Conservation (phyloP, 2,797 vertebrate genomes). For the Pseudopleuronectes americanus region DNA sequence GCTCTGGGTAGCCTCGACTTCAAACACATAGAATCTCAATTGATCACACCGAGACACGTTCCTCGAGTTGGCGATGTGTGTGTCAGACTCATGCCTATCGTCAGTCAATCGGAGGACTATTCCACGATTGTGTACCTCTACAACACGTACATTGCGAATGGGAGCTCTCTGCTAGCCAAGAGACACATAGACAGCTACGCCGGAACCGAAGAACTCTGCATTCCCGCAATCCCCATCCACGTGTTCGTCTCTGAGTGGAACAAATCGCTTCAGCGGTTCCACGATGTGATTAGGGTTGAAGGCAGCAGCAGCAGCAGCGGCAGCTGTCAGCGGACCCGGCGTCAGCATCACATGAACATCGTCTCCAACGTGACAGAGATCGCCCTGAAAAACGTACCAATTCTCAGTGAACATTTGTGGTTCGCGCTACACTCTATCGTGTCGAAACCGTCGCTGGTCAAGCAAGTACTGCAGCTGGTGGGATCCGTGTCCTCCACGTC, state of each 20-base stretch:
- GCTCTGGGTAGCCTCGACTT: no score
- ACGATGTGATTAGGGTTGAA: not conserved
- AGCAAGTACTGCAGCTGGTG: constrained; percentile 8
- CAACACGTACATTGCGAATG: not conserved
- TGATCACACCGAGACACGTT: no score
- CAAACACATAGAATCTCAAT: no score
- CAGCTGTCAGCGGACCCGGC: not conserved
- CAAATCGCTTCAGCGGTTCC: not conserved
- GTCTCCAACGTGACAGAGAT: not conserved
- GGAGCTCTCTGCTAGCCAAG: constrained; percentile 4
- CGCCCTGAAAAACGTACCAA: not conserved
- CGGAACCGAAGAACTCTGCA: not conserved
- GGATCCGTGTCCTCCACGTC: not conserved
- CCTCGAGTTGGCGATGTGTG: no score
- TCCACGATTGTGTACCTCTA: constrained; percentile 6
- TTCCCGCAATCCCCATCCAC: constrained; percentile 2
- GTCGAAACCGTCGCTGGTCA: not conserved
- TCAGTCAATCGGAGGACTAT: no score
- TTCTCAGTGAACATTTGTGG: constrained; percentile 5
- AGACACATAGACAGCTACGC: not conserved
- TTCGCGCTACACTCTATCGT: constrained; percentile 3
- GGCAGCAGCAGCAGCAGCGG: no score
- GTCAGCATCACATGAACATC: not conserved
- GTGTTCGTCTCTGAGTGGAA: constrained; percentile 9
- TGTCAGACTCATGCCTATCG: no score